phyloP scores from a whole-genome alignment of 2,888 invertebrate species.

The Cephonodes hylas region DNA sequence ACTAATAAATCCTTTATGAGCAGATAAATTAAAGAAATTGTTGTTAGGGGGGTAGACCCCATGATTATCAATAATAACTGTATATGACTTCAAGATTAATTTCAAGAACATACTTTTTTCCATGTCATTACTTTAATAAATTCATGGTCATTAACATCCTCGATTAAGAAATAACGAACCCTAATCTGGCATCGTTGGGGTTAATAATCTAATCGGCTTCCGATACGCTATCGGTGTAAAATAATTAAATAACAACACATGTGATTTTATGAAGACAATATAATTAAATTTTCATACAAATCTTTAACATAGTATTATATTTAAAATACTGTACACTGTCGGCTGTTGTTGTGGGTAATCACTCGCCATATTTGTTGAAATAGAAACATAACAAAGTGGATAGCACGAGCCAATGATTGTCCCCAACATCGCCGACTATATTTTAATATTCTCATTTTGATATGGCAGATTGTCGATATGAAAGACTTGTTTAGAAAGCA shows the following conservation, averaged over 20 bases:
- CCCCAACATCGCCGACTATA: slow-evolving; percentile 63
- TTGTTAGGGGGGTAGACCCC: too few relatives aligned
- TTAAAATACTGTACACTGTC: slow-evolving; percentile 90
- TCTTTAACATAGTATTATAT: slow-evolving; percentile 87
- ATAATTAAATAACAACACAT: slow-evolving; percentile 52
- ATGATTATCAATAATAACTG: too few relatives aligned
- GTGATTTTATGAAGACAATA: slow-evolving; percentile 78
- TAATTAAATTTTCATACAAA: slow-evolving; percentile 90
- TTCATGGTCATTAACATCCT: background rate
- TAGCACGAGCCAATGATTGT: slow-evolving; percentile 54
- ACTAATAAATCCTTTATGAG: too few relatives aligned
- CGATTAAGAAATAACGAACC: background rate
- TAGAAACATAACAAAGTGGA: slow-evolving; percentile 44
- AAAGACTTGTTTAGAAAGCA: slow-evolving; percentile 71
- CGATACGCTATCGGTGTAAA: slow-evolving; percentile 18
- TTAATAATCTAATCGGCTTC: slow-evolving; percentile 16
- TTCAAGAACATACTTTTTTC: too few relatives aligned
- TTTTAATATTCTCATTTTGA: slow-evolving; percentile 80
- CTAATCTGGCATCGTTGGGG: background rate
- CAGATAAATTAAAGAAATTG: too few relatives aligned
- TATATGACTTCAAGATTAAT: too few relatives aligned
- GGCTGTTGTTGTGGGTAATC: slow-evolving; percentile 62
- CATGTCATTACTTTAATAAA: too few relatives aligned
- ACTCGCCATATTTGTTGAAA: slow-evolving; percentile 48
- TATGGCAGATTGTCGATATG: slow-evolving; percentile 87